Percentiles rank a stretch among this genome's conserved stretches.
Evolutionary conservation across 2,888 invertebrate genomes (phyloP).

Genomic region (Pachydiplax longipennis): DNA sequence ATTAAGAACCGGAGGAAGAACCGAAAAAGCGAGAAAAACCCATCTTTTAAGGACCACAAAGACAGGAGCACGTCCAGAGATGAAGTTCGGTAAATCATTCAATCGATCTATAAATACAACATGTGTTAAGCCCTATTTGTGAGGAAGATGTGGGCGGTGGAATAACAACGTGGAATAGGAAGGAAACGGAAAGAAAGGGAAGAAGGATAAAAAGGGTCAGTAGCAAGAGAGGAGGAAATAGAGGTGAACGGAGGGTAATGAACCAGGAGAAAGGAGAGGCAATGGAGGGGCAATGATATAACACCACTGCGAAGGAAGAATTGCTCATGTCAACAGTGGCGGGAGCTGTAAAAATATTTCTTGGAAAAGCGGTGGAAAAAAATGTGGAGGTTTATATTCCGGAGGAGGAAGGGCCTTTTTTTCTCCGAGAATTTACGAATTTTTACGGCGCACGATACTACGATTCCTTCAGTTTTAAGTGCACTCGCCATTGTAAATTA

Average conservation of each 20-base stretch:
- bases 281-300: neutral
- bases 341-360: neutral
- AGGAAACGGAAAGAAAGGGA: neutral
- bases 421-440: neutral
- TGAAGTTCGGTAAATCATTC: too few species aligned
- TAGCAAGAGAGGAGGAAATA: neutral
- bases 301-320: neutral
- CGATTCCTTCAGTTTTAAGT: neutral
- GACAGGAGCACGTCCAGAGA: too few species aligned
- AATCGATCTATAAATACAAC: neutral
- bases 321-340: neutral
- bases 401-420: neutral
- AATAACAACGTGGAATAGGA: neutral
- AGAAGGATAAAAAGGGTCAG: neutral
- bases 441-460: neutral
- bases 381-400: neutral
- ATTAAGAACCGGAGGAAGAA: too few species aligned
- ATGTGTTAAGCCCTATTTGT: neutral
- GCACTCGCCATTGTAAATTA: neutral
- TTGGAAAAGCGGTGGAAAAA: neutral
- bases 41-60: too few species aligned
- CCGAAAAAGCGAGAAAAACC: too few species aligned
- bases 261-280: neutral
- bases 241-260: constrained; percentile 19
- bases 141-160: neutral